Base-by-base conservation (phyloP, 2,888 invertebrate genomes). In the Anorthoa munda region DNA sequence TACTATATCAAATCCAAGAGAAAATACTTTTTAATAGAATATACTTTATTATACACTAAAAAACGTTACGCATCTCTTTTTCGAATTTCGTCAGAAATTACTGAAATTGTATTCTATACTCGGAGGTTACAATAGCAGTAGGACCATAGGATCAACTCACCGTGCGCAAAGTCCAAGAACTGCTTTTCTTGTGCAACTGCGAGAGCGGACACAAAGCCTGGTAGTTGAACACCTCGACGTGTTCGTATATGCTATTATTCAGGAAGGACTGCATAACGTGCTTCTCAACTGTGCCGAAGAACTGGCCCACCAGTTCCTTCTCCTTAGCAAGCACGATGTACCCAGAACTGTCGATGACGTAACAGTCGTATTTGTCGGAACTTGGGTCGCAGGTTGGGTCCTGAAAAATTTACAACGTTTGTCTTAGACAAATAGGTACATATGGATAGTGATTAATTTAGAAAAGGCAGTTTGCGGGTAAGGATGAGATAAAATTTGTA, bases 291-390 rank as follows among this genome's bases (percentile, higher is more conserved):
- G 98, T 98, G 0, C 99, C 99, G 92, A 99, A 98, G 95, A 99
- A 99, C 86, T 97, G 96, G 0, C 99, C 99, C 0, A 98, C 98
- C 66, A 98, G 96, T 55, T 97, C 96, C 51, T 96, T 94, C 26
- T 97, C 97, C 13, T 79, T 82, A 0, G 98, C 97, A 15, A 98
- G 95, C 1, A 99, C 97, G 12, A 99, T 97, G 92, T 99, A 99
- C 0, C 99, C 99, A 87, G 99, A 98, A 91, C 98, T 98, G 91
- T 99, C 99, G 58, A 99, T 97, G n/a, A 99, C 97, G 91, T 98
- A 99, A 90, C 99, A 99, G 81, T 98, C 97, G 83, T 97, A 96
- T 60, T 97, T 96, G 46, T 97, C 97, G n/a, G 96, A 95, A 50
- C 88, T 97, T 18, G 95, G 95, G 21, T 91, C 89, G 73, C 97